Evolutionary conservation across 2,113 vertebrate genomes (phyloP).

Genomic region (Sminthopsis crassicaudata): DNA sequence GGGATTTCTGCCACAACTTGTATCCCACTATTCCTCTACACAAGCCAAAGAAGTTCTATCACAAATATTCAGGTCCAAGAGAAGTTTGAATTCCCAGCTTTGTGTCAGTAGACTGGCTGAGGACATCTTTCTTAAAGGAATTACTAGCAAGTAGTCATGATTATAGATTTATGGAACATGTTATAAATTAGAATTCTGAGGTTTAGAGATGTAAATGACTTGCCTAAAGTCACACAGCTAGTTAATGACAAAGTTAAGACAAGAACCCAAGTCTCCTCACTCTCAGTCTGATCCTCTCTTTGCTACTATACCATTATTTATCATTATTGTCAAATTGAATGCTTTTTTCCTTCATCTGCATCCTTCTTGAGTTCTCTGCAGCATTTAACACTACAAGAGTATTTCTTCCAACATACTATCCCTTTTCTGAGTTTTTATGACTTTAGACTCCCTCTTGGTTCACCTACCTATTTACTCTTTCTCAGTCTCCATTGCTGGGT

Average conservation of each 20-base stretch:
- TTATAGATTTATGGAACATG: not conserved
- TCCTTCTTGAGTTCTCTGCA: not conserved
- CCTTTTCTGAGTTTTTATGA: not conserved
- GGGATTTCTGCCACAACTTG: constrained; percentile 68
- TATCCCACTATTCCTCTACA: not conserved
- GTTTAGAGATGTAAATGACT: not conserved
- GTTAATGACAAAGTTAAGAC: not conserved
- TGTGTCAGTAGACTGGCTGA: not conserved
- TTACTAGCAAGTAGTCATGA: not conserved
- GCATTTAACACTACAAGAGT: not conserved
- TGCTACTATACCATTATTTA: not conserved
- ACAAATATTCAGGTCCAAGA: not conserved
- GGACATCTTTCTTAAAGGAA: not conserved
- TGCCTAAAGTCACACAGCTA: not conserved
- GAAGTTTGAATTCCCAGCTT: constrained; percentile 43
- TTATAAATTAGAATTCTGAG: not conserved
- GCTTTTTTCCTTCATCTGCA: not conserved
- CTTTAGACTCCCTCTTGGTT: not conserved
- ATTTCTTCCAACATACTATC: not conserved
- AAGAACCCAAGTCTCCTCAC: not conserved
- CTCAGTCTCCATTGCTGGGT: not conserved
- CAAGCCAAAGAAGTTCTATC: constrained; percentile 32
- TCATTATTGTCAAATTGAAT: not conserved
- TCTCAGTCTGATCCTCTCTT: not conserved
- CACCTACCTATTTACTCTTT: not conserved